phyloP scores from a whole-genome alignment of 35 echinoderm and acorn worm species.

The Diadema setosum region DNA sequence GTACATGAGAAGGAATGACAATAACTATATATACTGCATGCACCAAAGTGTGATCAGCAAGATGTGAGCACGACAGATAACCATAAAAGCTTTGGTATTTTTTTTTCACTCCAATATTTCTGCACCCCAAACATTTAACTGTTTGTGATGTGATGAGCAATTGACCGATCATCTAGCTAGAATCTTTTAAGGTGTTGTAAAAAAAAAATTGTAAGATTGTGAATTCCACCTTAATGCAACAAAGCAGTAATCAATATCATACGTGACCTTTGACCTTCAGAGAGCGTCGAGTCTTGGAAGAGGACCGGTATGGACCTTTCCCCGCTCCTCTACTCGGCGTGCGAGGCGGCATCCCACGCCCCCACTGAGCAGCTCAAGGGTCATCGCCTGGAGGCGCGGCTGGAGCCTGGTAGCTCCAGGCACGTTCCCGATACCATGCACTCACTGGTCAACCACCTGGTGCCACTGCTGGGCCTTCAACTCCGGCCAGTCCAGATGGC shows the following conservation, averaged over 20 bases:
- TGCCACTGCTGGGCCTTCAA: background rate
- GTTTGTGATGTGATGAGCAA: too few relatives aligned
- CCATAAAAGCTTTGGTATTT: too few relatives aligned
- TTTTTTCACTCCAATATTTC: too few relatives aligned
- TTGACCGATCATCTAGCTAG: too few relatives aligned
- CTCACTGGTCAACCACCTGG: constrained; percentile 59
- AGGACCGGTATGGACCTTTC: background rate
- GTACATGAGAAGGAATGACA: too few relatives aligned
- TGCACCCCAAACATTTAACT: too few relatives aligned
- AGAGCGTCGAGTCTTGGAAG: background rate
- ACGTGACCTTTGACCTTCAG: background rate
- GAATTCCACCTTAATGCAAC: too few relatives aligned
- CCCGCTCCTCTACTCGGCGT: constrained; percentile 37
- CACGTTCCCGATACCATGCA: constrained; percentile 48
- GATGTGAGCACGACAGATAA: too few relatives aligned
- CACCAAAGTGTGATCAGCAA: too few relatives aligned
- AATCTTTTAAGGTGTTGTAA: too few relatives aligned
- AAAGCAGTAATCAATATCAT: background rate
- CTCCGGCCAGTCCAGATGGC: constrained; percentile 51
- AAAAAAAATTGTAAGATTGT: too few relatives aligned
- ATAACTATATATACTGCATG: too few relatives aligned
- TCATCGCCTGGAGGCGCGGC: constrained; percentile 36
- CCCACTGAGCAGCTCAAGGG: constrained; percentile 58
- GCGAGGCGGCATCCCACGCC: constrained; percentile 11
- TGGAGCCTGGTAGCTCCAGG: constrained; percentile 26